Evolutionary conservation across 2,797 vertebrate genomes (phyloP), one percentile per base, ranked within the genome.

Genomic region (Falco berigora): DNA sequence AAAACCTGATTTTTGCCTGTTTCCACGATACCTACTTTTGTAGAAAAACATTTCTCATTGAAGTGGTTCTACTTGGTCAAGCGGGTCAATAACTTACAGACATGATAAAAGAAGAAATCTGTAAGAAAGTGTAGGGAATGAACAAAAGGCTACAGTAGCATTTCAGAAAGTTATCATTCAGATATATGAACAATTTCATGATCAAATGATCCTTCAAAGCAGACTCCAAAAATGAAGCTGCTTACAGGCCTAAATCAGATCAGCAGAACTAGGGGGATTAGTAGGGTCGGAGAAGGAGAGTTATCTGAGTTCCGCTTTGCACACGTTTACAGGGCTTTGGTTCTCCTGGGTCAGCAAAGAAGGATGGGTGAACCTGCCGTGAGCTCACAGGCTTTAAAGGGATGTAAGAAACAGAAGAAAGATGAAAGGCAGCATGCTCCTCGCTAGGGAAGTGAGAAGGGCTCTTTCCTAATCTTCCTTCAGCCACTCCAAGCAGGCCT

Each of bases 221-320:
- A 90, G 66, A 79, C 59, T 38, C 36, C 28, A 75, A 80, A 86
- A 80, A 50, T 24, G 24, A 95, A 94, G 86, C 79, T 83, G 68
- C 86, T 92, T 94, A 86, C 49, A 76, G 68, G 64, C 22, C 32
- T 77, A 68, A 83, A 90, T 72, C 87, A 92, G 75, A 77, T 74
- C 66, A 94, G 58, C 79, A 77, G 46, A 78, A 34, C 46, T 28
- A 56, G 28, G 15, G 46, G 36, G 49, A 91, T 77, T 76, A 91
- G 52, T 1, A 67, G 22, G 36, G 62, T 18, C 68, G 68, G 16
- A 90, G 56, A 69, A 85, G 68, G 4, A 47, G 32, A 79, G 44
- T 25, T 83, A 71, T 53, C 61, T 1, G 6, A 82, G 84, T 64
- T 68, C 46, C 49, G 32, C 40, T 38, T 32, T 25, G 21, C 66